Evolutionary conservation across 2,797 vertebrate genomes (phyloP).

Genomic region (Platyrinchus mystaceus): DNA sequence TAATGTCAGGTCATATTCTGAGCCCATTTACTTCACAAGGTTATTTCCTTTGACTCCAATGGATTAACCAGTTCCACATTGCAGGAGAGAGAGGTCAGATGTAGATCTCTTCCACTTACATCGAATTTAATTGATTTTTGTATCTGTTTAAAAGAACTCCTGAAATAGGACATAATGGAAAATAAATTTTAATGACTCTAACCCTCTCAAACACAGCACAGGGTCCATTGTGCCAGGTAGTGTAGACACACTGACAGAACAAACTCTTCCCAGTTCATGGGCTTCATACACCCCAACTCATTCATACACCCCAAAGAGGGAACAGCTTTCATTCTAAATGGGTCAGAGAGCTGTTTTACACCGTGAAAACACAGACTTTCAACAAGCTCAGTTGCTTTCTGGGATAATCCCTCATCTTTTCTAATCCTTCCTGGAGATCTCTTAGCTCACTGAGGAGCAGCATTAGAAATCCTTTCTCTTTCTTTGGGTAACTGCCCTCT

Average conservation of each 20-base stretch:
- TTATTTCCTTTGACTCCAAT: conserved; percentile 33
- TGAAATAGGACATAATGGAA: neutral
- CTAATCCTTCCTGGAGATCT: conserved; percentile 25
- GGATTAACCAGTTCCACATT: neutral
- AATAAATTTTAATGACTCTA: neutral
- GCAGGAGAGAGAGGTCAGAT: neutral
- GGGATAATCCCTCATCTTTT: conserved; percentile 26
- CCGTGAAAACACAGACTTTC: neutral
- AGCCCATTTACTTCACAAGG: conserved; percentile 38
- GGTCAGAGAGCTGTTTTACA: neutral
- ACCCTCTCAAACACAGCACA: neutral
- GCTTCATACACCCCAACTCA: no score
- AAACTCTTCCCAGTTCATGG: neutral
- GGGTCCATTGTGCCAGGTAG: neutral
- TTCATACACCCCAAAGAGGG: neutral
- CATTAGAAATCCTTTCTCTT: neutral
- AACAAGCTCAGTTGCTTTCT: neutral
- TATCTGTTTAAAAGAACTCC: neutral
- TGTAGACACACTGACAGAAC: neutral
- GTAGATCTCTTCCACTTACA: neutral
- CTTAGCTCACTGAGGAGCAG: neutral
- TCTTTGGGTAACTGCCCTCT: neutral
- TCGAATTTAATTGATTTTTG: neutral
- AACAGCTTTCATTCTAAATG: neutral
- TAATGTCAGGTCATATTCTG: conserved; percentile 2